Percentiles rank a stretch among this genome's conserved stretches.
These are phyloP conservation scores for Kradibia gibbosae DNA, from an alignment of 1,140 invertebrate genomes.

Conservation along the genomic window DNA sequence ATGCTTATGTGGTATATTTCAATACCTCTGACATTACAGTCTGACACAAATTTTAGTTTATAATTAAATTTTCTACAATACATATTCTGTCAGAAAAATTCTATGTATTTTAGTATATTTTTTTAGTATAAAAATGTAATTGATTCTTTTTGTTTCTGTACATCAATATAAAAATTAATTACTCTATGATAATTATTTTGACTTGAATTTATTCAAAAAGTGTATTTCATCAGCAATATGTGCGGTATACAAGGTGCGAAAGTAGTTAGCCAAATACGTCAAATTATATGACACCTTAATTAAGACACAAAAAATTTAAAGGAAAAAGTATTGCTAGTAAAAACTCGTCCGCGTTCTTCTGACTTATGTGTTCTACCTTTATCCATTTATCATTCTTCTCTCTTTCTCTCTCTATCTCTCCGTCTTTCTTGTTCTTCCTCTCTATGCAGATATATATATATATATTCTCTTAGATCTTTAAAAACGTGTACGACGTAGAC, in stretches of 20 bases:
- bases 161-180: neutral
- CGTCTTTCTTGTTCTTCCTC: too few species aligned
- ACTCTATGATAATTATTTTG: neutral
- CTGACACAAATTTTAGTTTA: too few species aligned
- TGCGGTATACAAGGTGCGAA: neutral
- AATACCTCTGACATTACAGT: too few species aligned
- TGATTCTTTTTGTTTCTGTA: neutral
- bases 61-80: too few species aligned
- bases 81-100: too few species aligned
- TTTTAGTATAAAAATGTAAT: neutral
- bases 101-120: too few species aligned
- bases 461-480: too few species aligned
- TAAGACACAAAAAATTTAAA: slow-evolving; percentile 9
- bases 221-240: neutral
- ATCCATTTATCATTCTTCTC: too few species aligned
- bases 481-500: too few species aligned
- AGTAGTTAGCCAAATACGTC: neutral
- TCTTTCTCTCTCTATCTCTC: too few species aligned
- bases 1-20: too few species aligned
- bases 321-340: neutral
- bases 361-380: neutral
- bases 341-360: neutral
- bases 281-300: neutral
- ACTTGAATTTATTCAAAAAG: neutral
- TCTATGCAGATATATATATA: too few species aligned